Evolutionary conservation across 1,140 invertebrate genomes (phyloP).

Genomic region (Plectrocnemia conspersa): DNA sequence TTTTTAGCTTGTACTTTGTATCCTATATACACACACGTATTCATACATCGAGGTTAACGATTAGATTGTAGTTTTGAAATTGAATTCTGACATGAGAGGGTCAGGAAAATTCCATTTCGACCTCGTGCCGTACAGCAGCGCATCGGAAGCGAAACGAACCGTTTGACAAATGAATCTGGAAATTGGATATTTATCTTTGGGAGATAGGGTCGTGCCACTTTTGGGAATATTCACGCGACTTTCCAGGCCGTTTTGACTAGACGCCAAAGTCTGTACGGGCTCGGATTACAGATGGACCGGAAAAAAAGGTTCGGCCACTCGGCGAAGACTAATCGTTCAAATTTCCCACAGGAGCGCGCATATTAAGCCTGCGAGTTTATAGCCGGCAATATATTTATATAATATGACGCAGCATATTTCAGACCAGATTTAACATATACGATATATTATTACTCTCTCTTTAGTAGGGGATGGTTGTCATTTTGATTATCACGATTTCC

Average conservation of each 20-base stretch:
- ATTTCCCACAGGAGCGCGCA: slow-evolving; percentile 1
- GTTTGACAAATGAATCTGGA: slow-evolving; percentile 33
- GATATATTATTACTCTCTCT: too few species aligned
- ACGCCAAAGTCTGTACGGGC: background rate
- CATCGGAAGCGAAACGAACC: slow-evolving; percentile 15
- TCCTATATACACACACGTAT: too few species aligned
- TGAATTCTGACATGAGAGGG: slow-evolving; percentile 17
- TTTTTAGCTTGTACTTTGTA: too few species aligned
- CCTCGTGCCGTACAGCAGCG: too few species aligned
- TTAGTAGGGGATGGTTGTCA: too few species aligned
- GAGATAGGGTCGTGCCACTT: background rate
- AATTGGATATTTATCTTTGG: slow-evolving; percentile 34
- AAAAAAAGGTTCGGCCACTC: slow-evolving; percentile 10
- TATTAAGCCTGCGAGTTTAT: too few species aligned
- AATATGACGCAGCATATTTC: too few species aligned
- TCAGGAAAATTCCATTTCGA: background rate
- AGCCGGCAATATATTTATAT: too few species aligned
- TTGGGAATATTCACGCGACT: background rate
- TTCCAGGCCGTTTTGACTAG: background rate
- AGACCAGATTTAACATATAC: too few species aligned
- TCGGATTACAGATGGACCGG: slow-evolving; percentile 10
- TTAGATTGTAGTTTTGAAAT: slow-evolving; percentile 14
- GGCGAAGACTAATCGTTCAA: background rate
- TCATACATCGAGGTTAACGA: background rate
- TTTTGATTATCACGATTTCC: too few species aligned